Evolutionary conservation across 2,113 vertebrate genomes (phyloP).

Genomic region (Brachypodius melanocephalos): DNA sequence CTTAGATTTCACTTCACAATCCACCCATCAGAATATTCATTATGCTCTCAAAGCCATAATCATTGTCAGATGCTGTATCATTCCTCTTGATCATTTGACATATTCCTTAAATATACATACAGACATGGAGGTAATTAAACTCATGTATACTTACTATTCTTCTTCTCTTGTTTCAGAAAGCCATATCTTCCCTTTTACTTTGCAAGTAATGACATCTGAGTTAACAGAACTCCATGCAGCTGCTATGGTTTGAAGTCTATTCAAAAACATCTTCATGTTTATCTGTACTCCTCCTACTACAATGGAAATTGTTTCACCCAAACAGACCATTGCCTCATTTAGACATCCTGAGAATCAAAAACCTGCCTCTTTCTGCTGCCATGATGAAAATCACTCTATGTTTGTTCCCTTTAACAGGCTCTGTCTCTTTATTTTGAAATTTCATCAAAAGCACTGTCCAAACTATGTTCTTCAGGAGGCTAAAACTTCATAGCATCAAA

Average conservation of each 20-base stretch:
- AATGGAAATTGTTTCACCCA: neutral
- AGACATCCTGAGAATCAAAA: neutral
- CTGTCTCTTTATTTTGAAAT: neutral
- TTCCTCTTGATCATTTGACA: constrained; percentile 22
- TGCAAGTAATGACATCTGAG: neutral
- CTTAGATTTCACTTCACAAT: constrained; percentile 18
- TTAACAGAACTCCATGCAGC: neutral
- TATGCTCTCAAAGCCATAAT: constrained; percentile 25
- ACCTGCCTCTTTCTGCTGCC: neutral
- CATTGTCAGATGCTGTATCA: constrained; percentile 18
- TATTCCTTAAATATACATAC: constrained; percentile 19
- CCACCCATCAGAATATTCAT: neutral
- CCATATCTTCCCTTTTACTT: neutral
- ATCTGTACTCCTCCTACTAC: neutral
- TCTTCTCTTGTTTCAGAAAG: constrained; percentile 35
- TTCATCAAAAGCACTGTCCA: neutral
- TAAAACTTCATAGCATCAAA: neutral
- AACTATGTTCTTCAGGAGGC: neutral
- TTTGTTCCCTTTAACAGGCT: neutral
- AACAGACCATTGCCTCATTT: neutral
- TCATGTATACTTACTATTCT: constrained; percentile 29
- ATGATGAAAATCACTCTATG: neutral
- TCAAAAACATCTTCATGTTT: constrained; percentile 9
- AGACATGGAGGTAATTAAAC: constrained; percentile 53
- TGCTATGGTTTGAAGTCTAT: neutral